These are phyloP conservation scores for Apoda limacodes DNA, from an alignment of 2,888 invertebrate genomes.

Conservation along the genomic window DNA sequence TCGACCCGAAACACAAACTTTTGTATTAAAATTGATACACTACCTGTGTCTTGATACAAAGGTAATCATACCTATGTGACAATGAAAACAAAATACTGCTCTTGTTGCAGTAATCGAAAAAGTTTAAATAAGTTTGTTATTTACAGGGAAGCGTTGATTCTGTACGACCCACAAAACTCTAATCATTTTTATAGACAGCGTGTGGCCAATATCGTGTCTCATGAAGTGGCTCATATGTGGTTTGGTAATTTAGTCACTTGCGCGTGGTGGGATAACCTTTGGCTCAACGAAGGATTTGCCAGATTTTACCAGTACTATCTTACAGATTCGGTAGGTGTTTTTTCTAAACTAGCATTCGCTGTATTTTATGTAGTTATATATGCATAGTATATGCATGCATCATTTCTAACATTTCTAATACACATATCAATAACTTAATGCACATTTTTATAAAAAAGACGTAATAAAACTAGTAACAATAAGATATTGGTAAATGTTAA, in stretches of 20 bases:
- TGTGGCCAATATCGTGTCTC: constrained; percentile 76
- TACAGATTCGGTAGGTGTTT: constrained; percentile 50
- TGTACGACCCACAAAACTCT: constrained; percentile 54
- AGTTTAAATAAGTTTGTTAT: constrained; percentile 2
- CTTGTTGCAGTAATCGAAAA: no score
- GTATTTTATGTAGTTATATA: no score
- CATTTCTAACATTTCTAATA: constrained; percentile 8
- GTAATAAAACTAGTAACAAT: no score
- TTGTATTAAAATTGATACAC: no score
- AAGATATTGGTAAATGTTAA: no score
- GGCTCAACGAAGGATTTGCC: constrained; percentile 79
- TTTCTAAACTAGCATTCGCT: background rate
- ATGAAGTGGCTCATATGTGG: constrained; percentile 88
- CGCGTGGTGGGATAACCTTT: constrained; percentile 80
- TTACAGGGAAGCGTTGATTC: constrained; percentile 70
- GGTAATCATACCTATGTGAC: no score
- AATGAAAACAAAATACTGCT: no score
- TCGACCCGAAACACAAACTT: no score
- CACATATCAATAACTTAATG: no score
- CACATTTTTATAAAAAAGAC: no score
- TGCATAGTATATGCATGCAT: background rate
- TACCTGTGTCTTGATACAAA: no score
- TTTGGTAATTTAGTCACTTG: constrained; percentile 82
- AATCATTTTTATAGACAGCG: constrained; percentile 72
- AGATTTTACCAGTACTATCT: constrained; percentile 78